A percentile compares a stretch with the other conserved stretches of the same genome.
phyloP scores from a whole-genome alignment of 2,797 vertebrate genomes.

The Chrysocyon brachyurus region DNA sequence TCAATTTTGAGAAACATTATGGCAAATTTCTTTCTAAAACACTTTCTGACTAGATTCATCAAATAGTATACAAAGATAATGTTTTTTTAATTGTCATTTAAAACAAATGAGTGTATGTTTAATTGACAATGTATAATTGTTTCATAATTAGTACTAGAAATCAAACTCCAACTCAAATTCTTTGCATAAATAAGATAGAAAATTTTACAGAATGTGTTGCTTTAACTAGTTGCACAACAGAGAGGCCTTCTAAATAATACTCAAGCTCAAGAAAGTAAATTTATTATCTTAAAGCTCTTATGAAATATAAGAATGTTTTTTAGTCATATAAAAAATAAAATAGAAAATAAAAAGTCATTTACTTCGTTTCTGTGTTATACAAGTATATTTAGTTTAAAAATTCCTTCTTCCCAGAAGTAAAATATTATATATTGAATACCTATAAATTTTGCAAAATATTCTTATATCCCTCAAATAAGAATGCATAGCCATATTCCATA shows the following conservation, averaged over 20 bases:
- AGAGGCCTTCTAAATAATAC: not conserved
- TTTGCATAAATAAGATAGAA: slow-evolving; percentile 33
- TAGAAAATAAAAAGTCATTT: not conserved
- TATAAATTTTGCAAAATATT: slow-evolving; percentile 44
- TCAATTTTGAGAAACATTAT: not conserved
- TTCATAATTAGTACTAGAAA: slow-evolving; percentile 35
- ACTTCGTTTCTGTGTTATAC: not conserved
- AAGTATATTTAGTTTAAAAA: not conserved
- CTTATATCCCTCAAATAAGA: slow-evolving; percentile 51
- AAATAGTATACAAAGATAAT: not conserved
- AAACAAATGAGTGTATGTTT: not conserved
- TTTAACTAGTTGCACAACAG: not conserved
- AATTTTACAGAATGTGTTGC: not conserved
- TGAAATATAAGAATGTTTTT: not conserved
- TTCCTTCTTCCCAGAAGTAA: slow-evolving; percentile 6
- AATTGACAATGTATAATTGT: slow-evolving; percentile 21
- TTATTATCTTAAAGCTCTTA: slow-evolving; percentile 9
- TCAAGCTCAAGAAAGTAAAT: not conserved
- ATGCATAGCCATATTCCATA: slow-evolving; percentile 65
- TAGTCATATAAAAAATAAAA: too few relatives aligned
- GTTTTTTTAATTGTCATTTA: slow-evolving; percentile 40
- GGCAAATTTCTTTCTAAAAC: slow-evolving; percentile 49
- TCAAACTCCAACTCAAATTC: not conserved
- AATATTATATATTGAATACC: not conserved
- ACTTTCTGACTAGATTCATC: slow-evolving; percentile 7